These are phyloP conservation scores for Clinocottus analis DNA, from an alignment of 2,113 vertebrate genomes.

Conservation along the genomic window DNA sequence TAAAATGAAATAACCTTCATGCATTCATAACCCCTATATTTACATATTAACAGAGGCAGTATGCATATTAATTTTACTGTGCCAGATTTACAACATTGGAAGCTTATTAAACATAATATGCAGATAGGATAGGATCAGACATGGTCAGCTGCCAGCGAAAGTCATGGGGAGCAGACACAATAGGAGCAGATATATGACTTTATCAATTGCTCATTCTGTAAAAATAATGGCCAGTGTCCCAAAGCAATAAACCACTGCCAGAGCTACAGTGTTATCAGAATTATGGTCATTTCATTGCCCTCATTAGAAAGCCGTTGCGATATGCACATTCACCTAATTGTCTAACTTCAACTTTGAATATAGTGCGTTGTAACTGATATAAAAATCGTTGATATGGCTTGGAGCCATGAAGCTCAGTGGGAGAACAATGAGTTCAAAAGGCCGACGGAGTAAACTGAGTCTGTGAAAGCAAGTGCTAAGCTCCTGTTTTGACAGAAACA, in stretches of 20 bases:
- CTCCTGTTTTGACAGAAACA: constrained; percentile 62
- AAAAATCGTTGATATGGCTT: background rate
- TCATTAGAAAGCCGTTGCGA: background rate
- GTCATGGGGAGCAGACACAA: constrained; percentile 58
- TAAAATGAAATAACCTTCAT: background rate
- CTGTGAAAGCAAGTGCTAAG: constrained; percentile 37
- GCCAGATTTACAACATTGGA: constrained; percentile 26
- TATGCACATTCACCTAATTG: constrained; percentile 1
- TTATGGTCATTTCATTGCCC: constrained; percentile 19
- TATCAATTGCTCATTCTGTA: constrained; percentile 43
- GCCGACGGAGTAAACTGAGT: constrained; percentile 28
- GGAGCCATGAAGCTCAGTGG: constrained; percentile 1
- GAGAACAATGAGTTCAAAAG: constrained; percentile 47
- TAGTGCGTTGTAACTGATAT: background rate
- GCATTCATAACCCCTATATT: background rate
- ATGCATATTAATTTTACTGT: constrained; percentile 1
- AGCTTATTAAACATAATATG: constrained; percentile 23
- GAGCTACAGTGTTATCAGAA: background rate
- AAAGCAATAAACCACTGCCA: constrained; percentile 24
- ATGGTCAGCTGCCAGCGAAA: constrained; percentile 53
- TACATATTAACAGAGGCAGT: background rate
- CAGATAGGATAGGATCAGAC: constrained; percentile 10
- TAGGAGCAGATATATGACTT: constrained; percentile 50
- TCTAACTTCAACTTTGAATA: background rate
- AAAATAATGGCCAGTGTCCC: constrained; percentile 45